Base-by-base conservation (phyloP, 2,797 vertebrate genomes). In the Poecilia picta region DNA sequence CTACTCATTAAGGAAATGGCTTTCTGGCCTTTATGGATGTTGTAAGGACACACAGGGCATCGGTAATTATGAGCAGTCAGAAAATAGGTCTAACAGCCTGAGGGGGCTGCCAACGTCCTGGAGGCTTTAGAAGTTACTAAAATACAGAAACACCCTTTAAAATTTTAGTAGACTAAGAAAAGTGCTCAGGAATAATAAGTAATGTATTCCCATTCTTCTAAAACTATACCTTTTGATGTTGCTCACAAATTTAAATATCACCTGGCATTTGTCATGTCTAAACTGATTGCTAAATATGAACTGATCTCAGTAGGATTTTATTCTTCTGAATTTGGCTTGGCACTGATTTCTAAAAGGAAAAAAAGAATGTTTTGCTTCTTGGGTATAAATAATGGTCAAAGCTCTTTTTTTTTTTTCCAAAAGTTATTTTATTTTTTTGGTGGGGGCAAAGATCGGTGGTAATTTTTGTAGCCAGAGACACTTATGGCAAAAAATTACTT, bases 1-100 rank as follows among this genome's bases (percentile, higher is more conserved):
- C 76, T 81, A 47, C 85, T 93, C 86, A 93, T 92, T 95, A 90
- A 78, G 85, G 74, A 87, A 94, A 92, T 88, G 78, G 82, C 86
- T 91, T 84, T 80, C 87, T 78, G 86, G 83, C 77, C 80, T 91
- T 89, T 88, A 89, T 89, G 83, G 86, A 82, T 90, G 75, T 76
- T 87, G 81, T 87, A 74, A 81, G 84, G 80, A 57, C 74, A 87
- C 8, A 13, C 64, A 88, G 90, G 81, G 85, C 87, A 87, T 78
- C 51, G 12, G 89, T 87, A 89, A 93, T 92, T 91, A 87, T 16
- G 43, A 80, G 53, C 70, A 49, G 46, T 70, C 75, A 74, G 71
- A 77, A 72, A 62, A 46, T 59, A 82, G 77, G 72, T 78, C 57
- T n/a, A 75, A 84, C 73, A 31, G 80, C 72, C 74, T 76, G 75